Conservation (phyloP, 2,888 invertebrate genomes). For the Hesperia comma region DNA sequence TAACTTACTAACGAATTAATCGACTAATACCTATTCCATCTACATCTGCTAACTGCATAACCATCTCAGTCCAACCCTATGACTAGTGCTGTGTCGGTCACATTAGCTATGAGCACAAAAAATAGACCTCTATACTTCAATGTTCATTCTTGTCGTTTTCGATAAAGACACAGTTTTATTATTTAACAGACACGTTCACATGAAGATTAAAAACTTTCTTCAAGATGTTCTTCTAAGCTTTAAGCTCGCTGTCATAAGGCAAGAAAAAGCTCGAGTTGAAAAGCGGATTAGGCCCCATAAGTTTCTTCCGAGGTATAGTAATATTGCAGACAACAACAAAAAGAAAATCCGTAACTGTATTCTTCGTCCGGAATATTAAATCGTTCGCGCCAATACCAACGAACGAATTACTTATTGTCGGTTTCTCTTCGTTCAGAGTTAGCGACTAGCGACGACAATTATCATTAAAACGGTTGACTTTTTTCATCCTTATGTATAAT, state of each 20-base stretch:
- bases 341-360: constrained; percentile 60
- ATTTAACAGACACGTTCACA: constrained; percentile 52
- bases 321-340: constrained; percentile 72
- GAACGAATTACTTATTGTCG: constrained; percentile 4
- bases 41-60: too few relatives aligned
- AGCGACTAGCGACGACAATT: background rate
- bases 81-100: too few relatives aligned
- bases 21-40: too few relatives aligned
- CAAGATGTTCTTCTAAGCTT: constrained; percentile 66
- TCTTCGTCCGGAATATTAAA: constrained; percentile 65
- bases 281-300: constrained; percentile 79
- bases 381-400: constrained; percentile 49
- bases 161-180: constrained; percentile 35
- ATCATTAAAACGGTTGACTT: background rate
- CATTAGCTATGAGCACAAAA: too few relatives aligned
- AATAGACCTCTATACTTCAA: background rate
- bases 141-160: background rate
- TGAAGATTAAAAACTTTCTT: constrained; percentile 74
- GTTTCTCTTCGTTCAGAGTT: background rate
- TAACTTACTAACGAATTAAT: too few relatives aligned
- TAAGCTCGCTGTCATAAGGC: constrained; percentile 77
- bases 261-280: constrained; percentile 75
- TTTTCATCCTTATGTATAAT: too few relatives aligned
- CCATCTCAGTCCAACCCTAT: too few relatives aligned
- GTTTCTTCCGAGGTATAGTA: constrained; percentile 77